phyloP scores from a whole-genome alignment of 2,888 invertebrate species.

The Tinea pellionella region DNA sequence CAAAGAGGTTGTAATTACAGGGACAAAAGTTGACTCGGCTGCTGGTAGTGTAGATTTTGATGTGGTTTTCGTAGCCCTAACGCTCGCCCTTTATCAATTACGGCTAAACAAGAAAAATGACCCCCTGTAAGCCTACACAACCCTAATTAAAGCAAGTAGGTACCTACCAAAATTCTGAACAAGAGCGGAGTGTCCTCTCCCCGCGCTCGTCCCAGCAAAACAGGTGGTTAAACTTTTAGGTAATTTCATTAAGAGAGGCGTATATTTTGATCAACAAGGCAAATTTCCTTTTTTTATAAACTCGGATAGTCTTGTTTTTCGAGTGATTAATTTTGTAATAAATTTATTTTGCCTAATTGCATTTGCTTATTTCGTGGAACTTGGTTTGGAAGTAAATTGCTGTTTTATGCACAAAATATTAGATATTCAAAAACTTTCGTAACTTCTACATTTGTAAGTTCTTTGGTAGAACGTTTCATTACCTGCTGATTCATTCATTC shows the following conservation, averaged over 20 bases:
- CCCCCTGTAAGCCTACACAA: conserved; percentile 54
- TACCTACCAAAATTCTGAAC: conserved; percentile 27
- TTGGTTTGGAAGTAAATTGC: neutral
- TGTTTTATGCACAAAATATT: neutral
- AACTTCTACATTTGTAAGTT: too few relatives aligned
- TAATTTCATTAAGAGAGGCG: conserved; percentile 49
- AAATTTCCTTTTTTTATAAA: conserved; percentile 31
- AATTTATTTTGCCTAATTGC: conserved; percentile 9
- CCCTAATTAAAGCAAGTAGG: conserved; percentile 65
- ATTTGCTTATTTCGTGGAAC: neutral
- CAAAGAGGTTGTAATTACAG: neutral
- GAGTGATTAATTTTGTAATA: conserved; percentile 26
- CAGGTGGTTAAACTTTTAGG: conserved; percentile 56
- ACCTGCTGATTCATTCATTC: too few relatives aligned
- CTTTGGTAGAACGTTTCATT: too few relatives aligned
- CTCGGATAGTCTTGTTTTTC: conserved; percentile 22
- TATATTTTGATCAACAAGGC: conserved; percentile 49
- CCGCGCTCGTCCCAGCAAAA: conserved; percentile 29
- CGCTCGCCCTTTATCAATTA: conserved; percentile 61
- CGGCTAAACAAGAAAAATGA: conserved; percentile 65
- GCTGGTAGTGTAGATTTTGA: neutral
- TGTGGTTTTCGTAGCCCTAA: conserved; percentile 17
- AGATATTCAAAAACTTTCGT: too few relatives aligned
- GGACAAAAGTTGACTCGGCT: neutral
- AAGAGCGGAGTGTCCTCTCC: conserved; percentile 20